Base-by-base conservation (phyloP, 2,113 vertebrate species). In the Melanerpes formicivorus region DNA sequence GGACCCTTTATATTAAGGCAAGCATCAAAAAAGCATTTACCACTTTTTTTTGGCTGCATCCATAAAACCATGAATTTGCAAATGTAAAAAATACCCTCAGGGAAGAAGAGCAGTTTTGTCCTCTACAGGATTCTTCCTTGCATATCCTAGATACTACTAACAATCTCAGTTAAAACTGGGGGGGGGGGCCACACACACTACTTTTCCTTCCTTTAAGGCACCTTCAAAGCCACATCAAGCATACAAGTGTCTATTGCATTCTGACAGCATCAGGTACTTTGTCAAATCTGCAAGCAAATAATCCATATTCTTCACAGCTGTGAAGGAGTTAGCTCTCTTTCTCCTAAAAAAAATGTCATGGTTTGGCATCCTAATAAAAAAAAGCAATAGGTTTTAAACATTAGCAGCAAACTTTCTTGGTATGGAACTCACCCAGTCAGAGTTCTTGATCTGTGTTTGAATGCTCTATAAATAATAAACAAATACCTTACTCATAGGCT, bases 401-500 rank as follows among this genome's bases (percentile, higher is more conserved):
- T 42, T 59, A 60, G 63, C 27, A 79, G 40, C 52, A 58, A 87
- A 64, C 21, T 62, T 67, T 46, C 59, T 64, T 56, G 52, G 44
- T 55, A 69, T 17, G 25, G 63, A 44, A 72, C 74, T 75, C 23
- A 64, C 0, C 0, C 22, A 27, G 17, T 44, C 37, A 58, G 54
- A 26, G 84, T 37, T 23, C 70, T 56, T 59, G 58, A 62, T 13
- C 44, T 26, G 30, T 9, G 78, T 46, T 74, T 81, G 10, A 58
- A 54, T 27, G 44, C 77, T 84, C 69, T 11, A 27, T 77, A 74
- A 93, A 89, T 50, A 56, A 52, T 52, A 23, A 34, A 65, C 5
- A 88, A 84, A 84, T 34, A 65, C 83, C 66, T 93, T 84, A 95
- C 42, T 92, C 81, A 63, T 48, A 91, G 54, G 50, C 95, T 97